These are phyloP conservation scores for Gambusia affinis DNA, from an alignment of 2,113 vertebrate genomes.

Conservation along the genomic window DNA sequence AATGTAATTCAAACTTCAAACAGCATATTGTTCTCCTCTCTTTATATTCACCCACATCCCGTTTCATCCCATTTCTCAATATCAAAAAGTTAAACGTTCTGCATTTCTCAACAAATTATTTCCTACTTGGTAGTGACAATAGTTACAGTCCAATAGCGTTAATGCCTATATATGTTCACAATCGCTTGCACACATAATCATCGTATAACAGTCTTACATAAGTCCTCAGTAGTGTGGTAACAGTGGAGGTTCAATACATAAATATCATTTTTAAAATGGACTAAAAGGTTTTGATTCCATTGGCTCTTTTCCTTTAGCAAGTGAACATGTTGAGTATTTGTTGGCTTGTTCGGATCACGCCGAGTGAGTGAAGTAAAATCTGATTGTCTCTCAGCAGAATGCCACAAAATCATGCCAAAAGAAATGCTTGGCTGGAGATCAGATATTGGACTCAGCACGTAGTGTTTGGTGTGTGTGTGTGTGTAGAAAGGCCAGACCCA, in stretches of 20 bases:
- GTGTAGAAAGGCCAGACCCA: conserved; percentile 15
- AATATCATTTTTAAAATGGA: conserved; percentile 43
- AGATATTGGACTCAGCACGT: conserved; percentile 2
- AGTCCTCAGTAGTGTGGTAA: conserved; percentile 57
- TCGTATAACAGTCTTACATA: conserved; percentile 22
- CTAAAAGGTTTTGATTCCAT: conserved; percentile 49
- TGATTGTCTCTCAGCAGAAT: conserved; percentile 62
- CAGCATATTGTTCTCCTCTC: neutral
- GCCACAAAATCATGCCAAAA: conserved; percentile 2
- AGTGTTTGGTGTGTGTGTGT: conserved; percentile 9
- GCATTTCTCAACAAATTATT: conserved; percentile 25
- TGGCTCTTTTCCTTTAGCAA: conserved; percentile 62
- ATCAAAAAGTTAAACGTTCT: conserved; percentile 11
- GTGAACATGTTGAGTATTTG: conserved; percentile 23
- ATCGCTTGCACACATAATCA: conserved; percentile 22
- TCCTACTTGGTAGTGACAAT: conserved; percentile 31
- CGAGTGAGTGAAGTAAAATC: conserved; percentile 36
- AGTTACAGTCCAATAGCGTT: conserved; percentile 43
- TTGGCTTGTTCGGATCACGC: conserved; percentile 49
- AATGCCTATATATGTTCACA: conserved; percentile 50
- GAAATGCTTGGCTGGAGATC: conserved; percentile 18
- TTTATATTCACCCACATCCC: neutral
- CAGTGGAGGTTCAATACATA: conserved; percentile 56
- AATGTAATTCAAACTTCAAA: neutral
- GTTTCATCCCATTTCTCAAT: conserved; percentile 5